A percentile compares a stretch with the other conserved stretches of the same genome.
Evolutionary conservation across 2,888 invertebrate genomes (phyloP).

Genomic region (Ligdia adustata): DNA sequence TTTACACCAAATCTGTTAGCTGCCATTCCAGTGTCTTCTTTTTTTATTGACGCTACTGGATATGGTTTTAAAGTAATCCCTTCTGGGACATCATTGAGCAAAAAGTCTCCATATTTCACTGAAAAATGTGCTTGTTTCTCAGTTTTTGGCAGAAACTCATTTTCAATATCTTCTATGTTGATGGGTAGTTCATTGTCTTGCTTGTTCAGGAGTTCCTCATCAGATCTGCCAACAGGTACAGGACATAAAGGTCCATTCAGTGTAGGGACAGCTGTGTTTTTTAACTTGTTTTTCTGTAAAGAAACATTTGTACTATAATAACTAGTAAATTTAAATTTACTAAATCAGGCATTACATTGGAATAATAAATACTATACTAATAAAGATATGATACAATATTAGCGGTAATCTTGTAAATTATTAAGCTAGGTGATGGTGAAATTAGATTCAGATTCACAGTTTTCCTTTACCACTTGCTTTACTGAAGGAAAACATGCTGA

Average conservation of each 20-base stretch:
- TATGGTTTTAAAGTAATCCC: neutral
- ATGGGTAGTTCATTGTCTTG: conserved; percentile 41
- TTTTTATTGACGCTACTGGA: conserved; percentile 1
- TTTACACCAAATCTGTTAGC: neutral
- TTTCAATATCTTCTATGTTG: conserved; percentile 66
- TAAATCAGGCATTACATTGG: too few species aligned
- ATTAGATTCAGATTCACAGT: too few species aligned
- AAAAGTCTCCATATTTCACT: conserved; percentile 70
- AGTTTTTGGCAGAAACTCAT: conserved; percentile 53
- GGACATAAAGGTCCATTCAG: conserved; percentile 70
- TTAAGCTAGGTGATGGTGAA: too few species aligned
- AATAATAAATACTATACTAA: too few species aligned
- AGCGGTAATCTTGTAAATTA: too few species aligned
- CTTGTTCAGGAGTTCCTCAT: neutral
- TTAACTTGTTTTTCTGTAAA: conserved; percentile 81
- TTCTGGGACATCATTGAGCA: conserved; percentile 55
- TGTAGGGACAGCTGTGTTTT: conserved; percentile 82
- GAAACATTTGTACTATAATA: conserved; percentile 17
- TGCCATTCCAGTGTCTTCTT: neutral
- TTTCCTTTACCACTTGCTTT: too few species aligned
- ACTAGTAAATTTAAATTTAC: too few species aligned
- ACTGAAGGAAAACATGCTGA: too few species aligned
- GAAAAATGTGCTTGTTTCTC: conserved; percentile 66
- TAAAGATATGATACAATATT: too few species aligned
- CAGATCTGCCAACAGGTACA: conserved; percentile 1